Evolutionary conservation across 2,797 vertebrate species (phyloP).

Genomic region (Rachycentron canadum): DNA sequence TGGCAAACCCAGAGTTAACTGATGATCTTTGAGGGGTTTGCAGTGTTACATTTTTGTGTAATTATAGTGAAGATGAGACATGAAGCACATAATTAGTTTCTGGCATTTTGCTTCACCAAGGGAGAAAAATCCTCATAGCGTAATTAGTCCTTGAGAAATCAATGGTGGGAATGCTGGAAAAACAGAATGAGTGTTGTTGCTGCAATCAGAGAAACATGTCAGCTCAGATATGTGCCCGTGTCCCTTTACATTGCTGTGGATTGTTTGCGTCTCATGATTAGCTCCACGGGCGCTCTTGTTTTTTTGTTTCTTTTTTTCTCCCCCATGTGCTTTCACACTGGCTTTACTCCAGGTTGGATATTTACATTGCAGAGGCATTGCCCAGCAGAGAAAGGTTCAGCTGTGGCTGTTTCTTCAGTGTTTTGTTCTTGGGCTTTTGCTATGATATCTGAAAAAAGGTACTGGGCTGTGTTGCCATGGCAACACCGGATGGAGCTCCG

Average conservation of each 20-base stretch:
- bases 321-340: background rate
- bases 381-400: slow-evolving; percentile 58
- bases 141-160: slow-evolving; percentile 82
- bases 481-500: slow-evolving; percentile 82
- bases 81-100: slow-evolving; percentile 81
- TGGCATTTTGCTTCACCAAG: slow-evolving; percentile 70
- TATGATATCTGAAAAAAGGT: slow-evolving; percentile 76
- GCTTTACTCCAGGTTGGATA: slow-evolving; percentile 33
- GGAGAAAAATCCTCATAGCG: slow-evolving; percentile 69
- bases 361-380: slow-evolving; percentile 54
- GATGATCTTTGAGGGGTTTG: slow-evolving; percentile 66
- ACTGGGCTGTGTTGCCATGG: slow-evolving; percentile 83
- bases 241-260: background rate
- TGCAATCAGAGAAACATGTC: slow-evolving; percentile 65
- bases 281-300: slow-evolving; percentile 15
- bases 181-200: slow-evolving; percentile 44
- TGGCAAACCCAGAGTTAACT: slow-evolving; percentile 68
- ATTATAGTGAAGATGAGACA: slow-evolving; percentile 80
- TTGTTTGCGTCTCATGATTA: slow-evolving; percentile 36
- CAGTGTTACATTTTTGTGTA: slow-evolving; percentile 75
- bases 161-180: slow-evolving; percentile 62
- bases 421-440: slow-evolving; percentile 77
- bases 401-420: slow-evolving; percentile 55
- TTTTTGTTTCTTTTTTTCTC: slow-evolving; percentile 7
- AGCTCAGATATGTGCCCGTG: slow-evolving; percentile 34